Evolutionary conservation across 2,888 invertebrate species (phyloP).

Genomic region (Aspidiotus destructor): DNA sequence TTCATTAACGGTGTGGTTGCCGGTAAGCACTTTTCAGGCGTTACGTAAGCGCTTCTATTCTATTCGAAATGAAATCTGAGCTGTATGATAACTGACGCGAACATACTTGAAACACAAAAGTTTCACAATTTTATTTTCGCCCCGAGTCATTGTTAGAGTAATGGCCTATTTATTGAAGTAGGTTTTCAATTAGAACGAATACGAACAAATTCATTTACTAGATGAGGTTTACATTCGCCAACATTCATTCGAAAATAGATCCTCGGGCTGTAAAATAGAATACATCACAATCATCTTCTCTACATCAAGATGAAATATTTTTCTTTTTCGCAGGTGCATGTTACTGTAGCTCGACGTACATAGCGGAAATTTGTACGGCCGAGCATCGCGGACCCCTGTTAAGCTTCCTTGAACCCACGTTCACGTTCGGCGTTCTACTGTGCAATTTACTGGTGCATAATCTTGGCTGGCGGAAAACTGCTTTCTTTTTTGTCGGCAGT

Average conservation of each 20-base stretch:
- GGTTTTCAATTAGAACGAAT: not conserved
- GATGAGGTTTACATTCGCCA: not conserved
- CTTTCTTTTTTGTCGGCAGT: conserved; percentile 13
- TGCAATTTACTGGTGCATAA: conserved; percentile 28
- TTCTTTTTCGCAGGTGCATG: conserved; percentile 20
- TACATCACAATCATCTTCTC: too few species aligned
- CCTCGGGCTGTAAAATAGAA: too few species aligned
- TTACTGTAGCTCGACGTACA: conserved; percentile 28
- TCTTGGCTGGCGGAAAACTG: conserved; percentile 24
- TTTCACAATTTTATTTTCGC: too few species aligned
- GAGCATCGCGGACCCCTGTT: conserved; percentile 27
- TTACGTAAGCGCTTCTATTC: too few species aligned
- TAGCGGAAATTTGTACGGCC: conserved; percentile 22
- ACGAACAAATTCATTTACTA: not conserved
- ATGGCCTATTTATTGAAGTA: not conserved
- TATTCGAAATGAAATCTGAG: too few species aligned
- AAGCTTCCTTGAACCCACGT: conserved; percentile 16
- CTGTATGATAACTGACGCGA: too few species aligned
- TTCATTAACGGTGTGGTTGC: conserved; percentile 23
- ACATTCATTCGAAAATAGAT: not conserved
- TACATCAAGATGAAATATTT: too few species aligned
- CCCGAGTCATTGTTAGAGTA: too few species aligned
- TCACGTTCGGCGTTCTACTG: conserved; percentile 18
- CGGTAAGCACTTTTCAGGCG: conserved; percentile 7
- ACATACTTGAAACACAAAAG: too few species aligned